Evolutionary conservation across 2,888 invertebrate genomes (phyloP), one percentile per base, ranked within the genome.

Genomic region (Lissonota sp.): DNA sequence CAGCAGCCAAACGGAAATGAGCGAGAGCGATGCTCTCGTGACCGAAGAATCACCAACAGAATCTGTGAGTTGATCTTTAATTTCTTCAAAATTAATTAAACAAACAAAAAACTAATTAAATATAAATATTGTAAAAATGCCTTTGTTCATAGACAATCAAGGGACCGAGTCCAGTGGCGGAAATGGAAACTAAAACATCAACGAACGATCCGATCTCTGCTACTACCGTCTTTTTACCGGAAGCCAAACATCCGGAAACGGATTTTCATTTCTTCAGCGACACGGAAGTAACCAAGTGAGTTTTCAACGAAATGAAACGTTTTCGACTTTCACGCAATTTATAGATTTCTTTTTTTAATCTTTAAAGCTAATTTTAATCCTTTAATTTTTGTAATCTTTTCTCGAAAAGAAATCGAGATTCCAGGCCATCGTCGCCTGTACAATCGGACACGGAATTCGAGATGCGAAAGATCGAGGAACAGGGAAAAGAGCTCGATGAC

Each of bases 391-490:
- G 57, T 71, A 37, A 40, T 82, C 78, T 83, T 26, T 3, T 26
- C 26, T 26, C 26, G 26, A 84, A 86, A 84, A 92, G 92, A 86
- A 91, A 92, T 85, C 92, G 91, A 82, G 93, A 94, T 81, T 96
- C 96, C 46, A 95, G 98, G 79, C 95, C 96, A 51, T 95, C 96
- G 83, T 96, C 97, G 10, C 98, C 98, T 6, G 95, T 97, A 81
- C 98, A 98, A 92, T 98, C 98, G 55, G 99, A 99, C 93, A 98
- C 98, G 0, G 99, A 99, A 91, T 96, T 98, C 89, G 99, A 99
- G 93, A 93, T 95, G 88, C 90, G 88, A 12, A 92, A 92, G 78
- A 91, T 95, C 95, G 80, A 93, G 91, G 73, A 95, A 80, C 91
- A 90, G 69, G 91, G 87, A 10, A 93, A 92, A 26, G 94, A 93